phyloP scores from a whole-genome alignment of 1,140 invertebrate species.

The Drosophila funebris region DNA sequence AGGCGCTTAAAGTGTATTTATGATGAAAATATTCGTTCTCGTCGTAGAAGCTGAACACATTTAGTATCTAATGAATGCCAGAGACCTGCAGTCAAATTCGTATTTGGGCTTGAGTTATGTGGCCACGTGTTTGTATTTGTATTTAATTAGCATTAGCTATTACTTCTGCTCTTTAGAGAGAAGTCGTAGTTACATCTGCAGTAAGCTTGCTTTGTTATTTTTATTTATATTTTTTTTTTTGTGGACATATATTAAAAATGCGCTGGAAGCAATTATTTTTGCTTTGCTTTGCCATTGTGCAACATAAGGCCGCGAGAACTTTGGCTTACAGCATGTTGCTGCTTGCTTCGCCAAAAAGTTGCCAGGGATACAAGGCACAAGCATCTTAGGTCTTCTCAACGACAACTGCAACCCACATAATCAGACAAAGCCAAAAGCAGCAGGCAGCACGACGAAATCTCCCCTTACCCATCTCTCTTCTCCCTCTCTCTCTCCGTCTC shows the following conservation, averaged over 20 bases:
- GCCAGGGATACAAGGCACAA: slow-evolving; percentile 49
- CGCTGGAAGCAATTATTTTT: slow-evolving; percentile 76
- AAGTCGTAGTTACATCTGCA: background rate
- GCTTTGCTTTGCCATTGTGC: slow-evolving; percentile 65
- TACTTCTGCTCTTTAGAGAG: slow-evolving; percentile 24
- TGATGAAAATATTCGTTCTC: slow-evolving; percentile 38
- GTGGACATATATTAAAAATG: slow-evolving; percentile 74
- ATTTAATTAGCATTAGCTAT: slow-evolving; percentile 71
- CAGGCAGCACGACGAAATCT: slow-evolving; percentile 57
- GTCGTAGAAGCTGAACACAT: background rate
- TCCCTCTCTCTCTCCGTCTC: background rate
- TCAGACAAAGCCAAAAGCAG: slow-evolving; percentile 75
- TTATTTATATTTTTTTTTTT: background rate
- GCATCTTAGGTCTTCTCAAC: slow-evolving; percentile 59
- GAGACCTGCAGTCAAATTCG: background rate
- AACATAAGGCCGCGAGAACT: slow-evolving; percentile 43
- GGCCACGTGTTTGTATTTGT: slow-evolving; percentile 78
- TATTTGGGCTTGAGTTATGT: slow-evolving; percentile 65
- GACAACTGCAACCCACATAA: slow-evolving; percentile 57
- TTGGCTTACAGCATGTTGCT: slow-evolving; percentile 32
- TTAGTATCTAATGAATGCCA: background rate
- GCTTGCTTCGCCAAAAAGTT: slow-evolving; percentile 41
- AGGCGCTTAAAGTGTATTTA: slow-evolving; percentile 60
- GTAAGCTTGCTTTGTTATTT: slow-evolving; percentile 53
- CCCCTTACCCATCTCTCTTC: background rate